Evolutionary conservation across 2,113 vertebrate species (phyloP).

Genomic region (Otis tarda): DNA sequence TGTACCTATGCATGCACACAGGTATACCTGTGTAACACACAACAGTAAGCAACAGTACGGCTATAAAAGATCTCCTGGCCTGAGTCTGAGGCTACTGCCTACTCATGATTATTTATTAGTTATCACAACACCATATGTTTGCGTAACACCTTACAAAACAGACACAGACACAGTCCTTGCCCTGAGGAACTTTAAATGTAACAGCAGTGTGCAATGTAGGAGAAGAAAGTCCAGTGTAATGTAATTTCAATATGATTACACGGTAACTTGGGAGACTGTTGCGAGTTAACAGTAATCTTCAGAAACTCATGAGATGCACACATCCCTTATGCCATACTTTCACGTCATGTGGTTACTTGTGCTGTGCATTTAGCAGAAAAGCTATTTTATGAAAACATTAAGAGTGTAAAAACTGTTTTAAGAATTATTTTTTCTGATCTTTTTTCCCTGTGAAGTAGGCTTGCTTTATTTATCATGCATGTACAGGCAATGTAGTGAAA

Average conservation of each 20-base stretch:
- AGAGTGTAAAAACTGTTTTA: constrained; percentile 28
- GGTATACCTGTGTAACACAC: rapidly evolving
- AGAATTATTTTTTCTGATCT: constrained; percentile 47
- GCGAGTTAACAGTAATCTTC: constrained; percentile 1
- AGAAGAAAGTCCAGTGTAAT: constrained; percentile 35
- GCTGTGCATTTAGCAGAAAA: constrained; percentile 4
- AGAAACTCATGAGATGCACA: background rate
- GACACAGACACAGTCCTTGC: background rate
- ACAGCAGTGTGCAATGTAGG: background rate
- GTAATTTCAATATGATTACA: constrained; percentile 11
- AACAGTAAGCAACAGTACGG: background rate
- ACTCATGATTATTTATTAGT: constrained; percentile 39
- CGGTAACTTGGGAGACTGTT: background rate
- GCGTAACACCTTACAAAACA: constrained; percentile 38
- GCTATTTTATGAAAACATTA: background rate
- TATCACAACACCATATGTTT: constrained; percentile 29
- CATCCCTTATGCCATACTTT: background rate
- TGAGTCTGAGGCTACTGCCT: background rate
- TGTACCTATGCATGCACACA: background rate
- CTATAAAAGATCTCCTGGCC: background rate
- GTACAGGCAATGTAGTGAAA: background rate
- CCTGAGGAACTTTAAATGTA: constrained; percentile 39
- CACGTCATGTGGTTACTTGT: background rate
- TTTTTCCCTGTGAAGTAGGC: constrained; percentile 19
- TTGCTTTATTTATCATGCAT: constrained; percentile 55